Evolutionary conservation across 1,140 invertebrate species (phyloP).

Genomic region (Mya arenaria): DNA sequence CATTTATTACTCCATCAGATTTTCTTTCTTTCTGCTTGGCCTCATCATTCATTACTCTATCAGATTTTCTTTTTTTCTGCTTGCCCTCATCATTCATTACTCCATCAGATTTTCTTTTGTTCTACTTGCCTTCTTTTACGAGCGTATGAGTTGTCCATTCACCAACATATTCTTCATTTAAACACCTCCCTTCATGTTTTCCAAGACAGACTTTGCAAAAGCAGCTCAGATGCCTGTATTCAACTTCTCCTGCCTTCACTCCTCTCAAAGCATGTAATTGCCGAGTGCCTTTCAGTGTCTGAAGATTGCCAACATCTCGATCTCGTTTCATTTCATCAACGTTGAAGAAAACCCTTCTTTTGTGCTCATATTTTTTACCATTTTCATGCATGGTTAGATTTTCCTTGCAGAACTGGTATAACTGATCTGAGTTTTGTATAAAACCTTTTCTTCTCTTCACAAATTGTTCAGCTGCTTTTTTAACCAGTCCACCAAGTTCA

Average conservation of each 20-base stretch:
- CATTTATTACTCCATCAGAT: background rate
- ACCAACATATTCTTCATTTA: conserved; percentile 16
- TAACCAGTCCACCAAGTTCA: background rate
- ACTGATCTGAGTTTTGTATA: background rate
- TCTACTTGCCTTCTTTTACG: background rate
- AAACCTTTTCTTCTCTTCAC: background rate
- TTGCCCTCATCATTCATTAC: background rate
- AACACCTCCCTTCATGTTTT: background rate
- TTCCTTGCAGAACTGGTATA: background rate
- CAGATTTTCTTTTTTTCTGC: background rate
- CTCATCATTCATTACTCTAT: background rate
- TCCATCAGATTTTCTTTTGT: background rate
- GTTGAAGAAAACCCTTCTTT: conserved; percentile 30
- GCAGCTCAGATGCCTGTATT: conserved; percentile 6
- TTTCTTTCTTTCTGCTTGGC: background rate
- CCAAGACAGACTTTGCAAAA: conserved; percentile 22
- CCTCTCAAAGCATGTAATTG: background rate
- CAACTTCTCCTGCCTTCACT: background rate
- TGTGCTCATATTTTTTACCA: background rate
- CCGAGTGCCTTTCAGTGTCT: conserved; percentile 31
- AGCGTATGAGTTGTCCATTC: conserved; percentile 2
- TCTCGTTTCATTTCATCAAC: background rate
- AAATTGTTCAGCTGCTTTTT: background rate
- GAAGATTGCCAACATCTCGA: background rate
- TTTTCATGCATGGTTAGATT: background rate